These are phyloP conservation scores for Sipha flava DNA, from an alignment of 1,140 invertebrate genomes.

Conservation along the genomic window DNA sequence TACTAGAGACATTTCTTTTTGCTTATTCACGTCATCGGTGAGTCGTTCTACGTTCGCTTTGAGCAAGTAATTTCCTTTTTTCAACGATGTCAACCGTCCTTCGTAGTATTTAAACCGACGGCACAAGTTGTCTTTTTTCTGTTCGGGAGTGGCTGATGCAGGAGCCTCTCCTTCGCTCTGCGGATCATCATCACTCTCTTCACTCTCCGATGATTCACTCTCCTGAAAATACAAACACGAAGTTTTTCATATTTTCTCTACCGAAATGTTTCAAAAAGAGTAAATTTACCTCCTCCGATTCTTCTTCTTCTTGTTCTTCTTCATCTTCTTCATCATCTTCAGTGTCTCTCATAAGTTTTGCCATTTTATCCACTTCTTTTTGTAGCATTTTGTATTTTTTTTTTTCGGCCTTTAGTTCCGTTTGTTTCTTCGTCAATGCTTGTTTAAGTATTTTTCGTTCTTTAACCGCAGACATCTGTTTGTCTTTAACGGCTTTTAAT, in stretches of 20 bases:
- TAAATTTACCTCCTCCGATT: constrained; percentile 53
- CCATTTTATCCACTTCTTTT: constrained; percentile 83
- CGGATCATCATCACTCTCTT: constrained; percentile 47
- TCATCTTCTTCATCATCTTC: constrained; percentile 59
- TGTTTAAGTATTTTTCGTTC: constrained; percentile 68
- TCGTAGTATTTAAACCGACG: constrained; percentile 60
- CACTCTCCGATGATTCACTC: constrained; percentile 50
- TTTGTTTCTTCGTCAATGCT: constrained; percentile 69
- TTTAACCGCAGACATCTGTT: constrained; percentile 64
- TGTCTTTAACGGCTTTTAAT: constrained; percentile 66
- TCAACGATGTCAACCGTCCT: constrained; percentile 62
- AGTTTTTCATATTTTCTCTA: too few species aligned
- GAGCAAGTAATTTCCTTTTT: constrained; percentile 75
- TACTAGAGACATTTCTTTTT: constrained; percentile 62
- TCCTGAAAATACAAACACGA: constrained; percentile 40
- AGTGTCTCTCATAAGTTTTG: constrained; percentile 66
- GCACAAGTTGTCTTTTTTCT: constrained; percentile 56
- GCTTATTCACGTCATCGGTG: constrained; percentile 72
- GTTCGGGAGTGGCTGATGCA: constrained; percentile 54
- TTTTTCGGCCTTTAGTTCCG: constrained; percentile 52
- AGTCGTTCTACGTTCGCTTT: constrained; percentile 76
- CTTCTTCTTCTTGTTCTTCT: constrained; percentile 53
- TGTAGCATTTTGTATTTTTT: constrained; percentile 52
- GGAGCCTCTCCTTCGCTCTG: constrained; percentile 56
- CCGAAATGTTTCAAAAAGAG: too few species aligned